Percentiles rank a stretch among this genome's conserved stretches.
Evolutionary conservation across 2,888 invertebrate genomes (phyloP).

Genomic region (Capitulum mitella): DNA sequence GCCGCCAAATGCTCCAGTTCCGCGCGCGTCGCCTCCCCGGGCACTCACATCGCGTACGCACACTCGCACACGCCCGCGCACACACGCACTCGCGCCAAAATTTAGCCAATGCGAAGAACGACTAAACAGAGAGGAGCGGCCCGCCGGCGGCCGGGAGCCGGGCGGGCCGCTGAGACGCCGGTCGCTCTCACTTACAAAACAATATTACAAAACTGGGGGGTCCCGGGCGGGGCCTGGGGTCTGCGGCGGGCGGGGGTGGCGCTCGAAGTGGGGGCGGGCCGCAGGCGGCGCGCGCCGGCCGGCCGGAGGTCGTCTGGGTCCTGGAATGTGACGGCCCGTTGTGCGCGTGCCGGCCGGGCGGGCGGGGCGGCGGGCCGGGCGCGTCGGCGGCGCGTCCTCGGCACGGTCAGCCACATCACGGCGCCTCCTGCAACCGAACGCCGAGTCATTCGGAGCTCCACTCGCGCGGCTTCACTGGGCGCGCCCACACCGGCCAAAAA

Average conservation of each 20-base stretch:
- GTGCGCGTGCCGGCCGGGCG: constrained; percentile 15
- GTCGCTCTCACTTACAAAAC: constrained; percentile 18
- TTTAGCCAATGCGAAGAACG: background rate
- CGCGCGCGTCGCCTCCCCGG: background rate
- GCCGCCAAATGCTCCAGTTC: background rate
- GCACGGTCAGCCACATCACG: background rate
- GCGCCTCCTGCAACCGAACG: background rate
- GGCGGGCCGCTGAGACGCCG: background rate
- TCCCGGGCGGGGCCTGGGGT: too few relatives aligned
- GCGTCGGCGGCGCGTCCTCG: background rate
- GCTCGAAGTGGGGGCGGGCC: background rate
- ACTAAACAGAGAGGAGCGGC: background rate
- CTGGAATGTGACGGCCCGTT: constrained; percentile 22
- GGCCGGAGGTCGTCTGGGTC: background rate
- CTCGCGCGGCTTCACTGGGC: background rate
- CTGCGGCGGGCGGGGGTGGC: too few relatives aligned
- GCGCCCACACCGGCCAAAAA: background rate
- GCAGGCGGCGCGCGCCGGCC: background rate
- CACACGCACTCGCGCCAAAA: background rate
- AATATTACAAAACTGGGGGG: constrained; percentile 20
- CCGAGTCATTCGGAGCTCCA: background rate
- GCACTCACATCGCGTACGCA: background rate
- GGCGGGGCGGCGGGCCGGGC: background rate
- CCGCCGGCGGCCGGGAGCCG: background rate
- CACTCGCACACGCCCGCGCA: background rate